Conservation (phyloP, 2,888 invertebrate genomes). For the Dusona sp. region DNA sequence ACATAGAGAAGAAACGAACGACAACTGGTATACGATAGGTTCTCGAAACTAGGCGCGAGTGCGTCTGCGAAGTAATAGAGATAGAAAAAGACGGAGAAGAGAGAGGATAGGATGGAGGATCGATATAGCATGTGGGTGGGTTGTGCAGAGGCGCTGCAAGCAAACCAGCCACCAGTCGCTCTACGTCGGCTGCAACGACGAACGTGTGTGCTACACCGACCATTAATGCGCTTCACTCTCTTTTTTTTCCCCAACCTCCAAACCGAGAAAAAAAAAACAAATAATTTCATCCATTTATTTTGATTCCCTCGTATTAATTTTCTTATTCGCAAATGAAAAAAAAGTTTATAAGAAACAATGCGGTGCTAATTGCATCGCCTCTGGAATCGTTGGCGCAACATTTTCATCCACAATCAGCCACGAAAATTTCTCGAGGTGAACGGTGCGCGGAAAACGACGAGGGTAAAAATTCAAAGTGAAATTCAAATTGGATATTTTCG, state of each 20-base stretch:
- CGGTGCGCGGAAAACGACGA: background rate
- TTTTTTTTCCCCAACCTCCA: background rate
- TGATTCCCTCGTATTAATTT: background rate
- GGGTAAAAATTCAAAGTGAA: background rate
- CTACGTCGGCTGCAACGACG: constrained; percentile 64
- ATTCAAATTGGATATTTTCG: background rate
- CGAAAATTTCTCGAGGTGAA: background rate
- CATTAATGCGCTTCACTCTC: constrained; percentile 59
- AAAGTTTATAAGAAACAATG: background rate
- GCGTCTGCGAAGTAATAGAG: constrained; percentile 37
- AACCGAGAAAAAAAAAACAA: background rate
- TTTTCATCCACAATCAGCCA: background rate
- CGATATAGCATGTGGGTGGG: constrained; percentile 84
- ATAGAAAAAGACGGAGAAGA: constrained; percentile 43
- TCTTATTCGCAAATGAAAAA: background rate
- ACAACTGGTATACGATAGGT: background rate
- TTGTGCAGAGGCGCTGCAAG: constrained; percentile 80
- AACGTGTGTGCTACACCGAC: constrained; percentile 57
- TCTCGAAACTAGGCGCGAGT: background rate
- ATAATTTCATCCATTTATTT: background rate
- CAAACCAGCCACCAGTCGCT: constrained; percentile 76
- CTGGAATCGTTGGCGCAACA: background rate
- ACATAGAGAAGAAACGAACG: background rate
- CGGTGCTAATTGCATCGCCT: background rate
- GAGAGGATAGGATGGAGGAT: constrained; percentile 78